Evolutionary conservation across 2,888 invertebrate species (phyloP), one percentile per base, ranked within the genome.

Genomic region (Clostera curtula): DNA sequence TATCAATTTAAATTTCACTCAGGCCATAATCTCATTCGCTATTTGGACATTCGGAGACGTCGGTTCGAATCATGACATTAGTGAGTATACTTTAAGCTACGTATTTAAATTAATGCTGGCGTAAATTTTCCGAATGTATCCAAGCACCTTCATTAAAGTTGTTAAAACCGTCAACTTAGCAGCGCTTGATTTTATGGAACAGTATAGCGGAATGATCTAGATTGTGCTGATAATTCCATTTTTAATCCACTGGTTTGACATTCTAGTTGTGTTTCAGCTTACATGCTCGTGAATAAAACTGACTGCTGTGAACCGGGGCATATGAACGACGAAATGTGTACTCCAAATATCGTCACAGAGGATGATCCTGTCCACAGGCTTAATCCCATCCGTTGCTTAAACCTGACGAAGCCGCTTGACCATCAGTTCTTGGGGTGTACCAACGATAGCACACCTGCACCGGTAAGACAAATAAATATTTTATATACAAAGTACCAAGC

Each of bases 351-450:
- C 13, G 34, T 66, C 2, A 49, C 58, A 2, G 31, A 37, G 4
- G 49, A 60, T 12, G 66, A 66, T 25, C 56, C 56, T 0, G 57
- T 61, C 2, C 56, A 60, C 11, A 46, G 57, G 7, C 64, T 61
- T 31, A 49, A 56, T 5, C 41, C 43, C 3, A 43, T 59, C 3
- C 44, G 57, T 5, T 66, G 65, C 28, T 27, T 58, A 34, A 62
- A 65, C 23, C 28, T 62, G 30, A 67, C 61, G 3, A 47, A 51
- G 4, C 64, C 66, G 0, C 40, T 44, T n/a, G 42, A 55, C 2
- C 65, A 47, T 29, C 64, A 62, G 27, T 43, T 47, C 2, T 33
- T 34, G 3, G 55, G 57, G 7, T 67, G 66, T 24, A 24, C 49
- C 10, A 41, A 35, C 3, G 49, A 52, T 4, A n/a, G 12, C 5